Conservation (phyloP, 2,113 vertebrate species). For the Xyliphius kryptos region DNA sequence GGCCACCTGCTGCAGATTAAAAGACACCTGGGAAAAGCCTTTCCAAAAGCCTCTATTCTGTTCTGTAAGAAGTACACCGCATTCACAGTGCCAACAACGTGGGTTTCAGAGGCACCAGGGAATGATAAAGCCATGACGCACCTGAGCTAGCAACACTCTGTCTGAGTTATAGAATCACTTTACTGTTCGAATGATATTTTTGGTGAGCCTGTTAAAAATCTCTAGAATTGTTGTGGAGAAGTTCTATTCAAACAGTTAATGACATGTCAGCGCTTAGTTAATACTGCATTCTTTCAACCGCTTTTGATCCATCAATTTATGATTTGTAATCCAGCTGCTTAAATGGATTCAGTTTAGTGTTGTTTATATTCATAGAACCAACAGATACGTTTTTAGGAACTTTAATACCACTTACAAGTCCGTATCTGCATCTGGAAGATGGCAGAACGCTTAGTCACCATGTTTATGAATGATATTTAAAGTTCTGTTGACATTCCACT, state of each 20-base stretch:
- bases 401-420: slow-evolving; percentile 56
- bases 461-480: slow-evolving; percentile 43
- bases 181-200: slow-evolving; percentile 6
- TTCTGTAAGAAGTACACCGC: slow-evolving; percentile 29
- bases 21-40: slow-evolving; percentile 59
- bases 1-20: slow-evolving; percentile 72
- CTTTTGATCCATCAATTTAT: not conserved
- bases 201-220: slow-evolving; percentile 5
- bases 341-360: not conserved
- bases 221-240: not conserved
- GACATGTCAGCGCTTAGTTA: not conserved
- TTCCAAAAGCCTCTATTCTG: slow-evolving; percentile 35
- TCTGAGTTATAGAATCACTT: slow-evolving; percentile 25
- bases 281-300: not conserved
- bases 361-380: not conserved
- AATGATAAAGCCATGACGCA: slow-evolving; percentile 26
- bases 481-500: slow-evolving; percentile 54
- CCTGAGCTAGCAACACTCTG: slow-evolving; percentile 22
- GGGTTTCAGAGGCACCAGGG: slow-evolving; percentile 32
- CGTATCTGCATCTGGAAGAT: slow-evolving; percentile 55
- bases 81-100: slow-evolving; percentile 26
- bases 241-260: not conserved
- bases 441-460: slow-evolving; percentile 48
- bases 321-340: not conserved
- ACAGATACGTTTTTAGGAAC: slow-evolving; percentile 28